Evolutionary conservation across 2,113 vertebrate species (phyloP), one percentile per base, ranked within the genome.

Genomic region (Connochaetes taurinus): DNA sequence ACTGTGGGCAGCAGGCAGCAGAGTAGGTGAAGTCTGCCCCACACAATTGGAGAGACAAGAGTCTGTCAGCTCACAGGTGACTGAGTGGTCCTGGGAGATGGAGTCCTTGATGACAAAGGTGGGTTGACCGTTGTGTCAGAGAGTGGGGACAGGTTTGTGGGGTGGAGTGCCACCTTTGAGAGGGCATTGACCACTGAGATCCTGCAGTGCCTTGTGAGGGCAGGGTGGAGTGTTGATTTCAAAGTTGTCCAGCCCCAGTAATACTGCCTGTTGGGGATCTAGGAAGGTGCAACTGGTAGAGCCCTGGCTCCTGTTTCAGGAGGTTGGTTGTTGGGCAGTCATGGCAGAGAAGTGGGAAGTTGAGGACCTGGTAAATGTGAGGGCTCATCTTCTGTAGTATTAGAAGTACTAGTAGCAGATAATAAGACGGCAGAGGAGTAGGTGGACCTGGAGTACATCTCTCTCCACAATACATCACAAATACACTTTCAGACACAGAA

Each of bases 171-270:
- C 71, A 57, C 17, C 33, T 87, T 76, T 57, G 23, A 36, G 81
- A 94, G 83, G 64, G 43, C 3, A 3, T 31, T 3, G 6, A 0
- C 3, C 5, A 1, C 31, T 36, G 17, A 13, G 19, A 6, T 43
- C 9, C 57, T 29, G 40, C 14, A 1, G 9, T 53, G 60, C 50
- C 58, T 64, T 31, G 29, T 7, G 16, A 50, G 13, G 67, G 43
- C 4, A 15, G 9, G 25, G 14, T 43, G 71, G 31, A 67, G 55
- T 31, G 29, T 29, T 29, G 29, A 29, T 31, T 23, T 29, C 45
- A 47, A 2, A 11, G 11, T 27, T 5, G 6, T 36, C 81, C 16
- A 14, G 4, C 25, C 10, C 25, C 2, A 1, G 27, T 4, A 15
- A 3, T 57, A 33, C 52, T 29, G 25, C 17, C 13, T 33, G 2